Evolutionary conservation across 2,797 vertebrate species (phyloP).

Genomic region (Myotis findleyi): DNA sequence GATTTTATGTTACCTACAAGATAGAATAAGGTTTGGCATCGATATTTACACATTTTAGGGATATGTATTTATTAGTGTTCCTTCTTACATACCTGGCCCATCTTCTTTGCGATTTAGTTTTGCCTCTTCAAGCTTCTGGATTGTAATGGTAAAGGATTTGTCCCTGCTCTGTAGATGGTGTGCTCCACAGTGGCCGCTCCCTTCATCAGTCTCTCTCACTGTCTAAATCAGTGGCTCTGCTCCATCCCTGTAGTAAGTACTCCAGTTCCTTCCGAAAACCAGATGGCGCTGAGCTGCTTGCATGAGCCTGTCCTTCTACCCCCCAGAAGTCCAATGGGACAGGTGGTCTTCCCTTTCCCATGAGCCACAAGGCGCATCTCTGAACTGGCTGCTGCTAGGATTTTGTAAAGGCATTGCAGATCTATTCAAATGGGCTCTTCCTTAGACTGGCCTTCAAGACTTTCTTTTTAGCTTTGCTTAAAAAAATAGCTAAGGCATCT

Average conservation of each 20-base stretch:
- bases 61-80: background rate
- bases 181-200: slow-evolving; percentile 87
- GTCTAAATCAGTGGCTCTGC: slow-evolving; percentile 92
- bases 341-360: background rate
- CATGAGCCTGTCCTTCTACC: slow-evolving; percentile 7
- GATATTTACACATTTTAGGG: background rate
- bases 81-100: background rate
- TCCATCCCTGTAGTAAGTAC: slow-evolving; percentile 92
- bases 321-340: background rate
- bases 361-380: background rate
- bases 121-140: background rate
- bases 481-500: slow-evolving; percentile 10
- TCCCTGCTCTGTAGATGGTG: slow-evolving; percentile 90
- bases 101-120: background rate
- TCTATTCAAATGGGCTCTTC: background rate
- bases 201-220: slow-evolving; percentile 92
- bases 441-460: background rate
- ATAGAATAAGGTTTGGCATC: background rate
- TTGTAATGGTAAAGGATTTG: slow-evolving; percentile 83
- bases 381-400: slow-evolving; percentile 26
- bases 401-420: background rate
- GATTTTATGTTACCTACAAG: background rate
- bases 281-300: background rate
- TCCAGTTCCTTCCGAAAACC: background rate
- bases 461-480: background rate